Base-by-base conservation (phyloP, 2,888 invertebrate genomes). In the Cephus pulcher region DNA sequence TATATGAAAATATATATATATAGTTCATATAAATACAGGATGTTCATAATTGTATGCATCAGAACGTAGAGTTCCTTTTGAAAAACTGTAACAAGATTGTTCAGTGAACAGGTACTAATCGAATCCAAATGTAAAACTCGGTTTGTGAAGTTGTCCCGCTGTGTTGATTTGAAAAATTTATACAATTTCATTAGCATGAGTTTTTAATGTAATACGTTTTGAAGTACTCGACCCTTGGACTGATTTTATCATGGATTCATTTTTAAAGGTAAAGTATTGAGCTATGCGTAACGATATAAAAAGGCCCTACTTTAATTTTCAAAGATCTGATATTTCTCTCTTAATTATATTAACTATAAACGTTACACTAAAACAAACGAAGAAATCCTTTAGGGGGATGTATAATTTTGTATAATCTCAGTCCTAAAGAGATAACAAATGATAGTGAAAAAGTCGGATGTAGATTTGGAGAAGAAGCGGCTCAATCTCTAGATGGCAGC, bases 1-100 rank as follows among this genome's bases (percentile, higher is more conserved):
- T 78, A 74, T 81, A 77, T 80, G 79, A 73, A 78, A 81, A 80
- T 34, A 80, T 34, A 80, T 79, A 56, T 34, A 30, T 68, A 76
- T 78, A 56, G 35, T 78, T n/a, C n/a, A 37, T 76, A 76, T 74
- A 70, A 70, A 70, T 70, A 70, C 33, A 70, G 12, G 30, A 70
- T 70, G 15, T 33, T 30, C 11, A 70, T 70, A 70, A 70, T 34
- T 74, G 34, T 74, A 34, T 74, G 74, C 71, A 32, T 33, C 71
- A 71, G 30, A 33, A 32, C 12, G 32, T 71, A 33, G 33, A 30
- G 71, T 71, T 71, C 71, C 30, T 71, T 71, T 33, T 71, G 30
- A 71, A 15, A 40, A 40, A 40, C 40, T 40, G 37, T 37, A 40
- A 40, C 56, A 56, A 15, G 23, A 56, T 56, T 56, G 9, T 56